Evolutionary conservation across 2,888 invertebrate genomes (phyloP), one percentile per base, ranked within the genome.

Genomic region (Carcina quercana): DNA sequence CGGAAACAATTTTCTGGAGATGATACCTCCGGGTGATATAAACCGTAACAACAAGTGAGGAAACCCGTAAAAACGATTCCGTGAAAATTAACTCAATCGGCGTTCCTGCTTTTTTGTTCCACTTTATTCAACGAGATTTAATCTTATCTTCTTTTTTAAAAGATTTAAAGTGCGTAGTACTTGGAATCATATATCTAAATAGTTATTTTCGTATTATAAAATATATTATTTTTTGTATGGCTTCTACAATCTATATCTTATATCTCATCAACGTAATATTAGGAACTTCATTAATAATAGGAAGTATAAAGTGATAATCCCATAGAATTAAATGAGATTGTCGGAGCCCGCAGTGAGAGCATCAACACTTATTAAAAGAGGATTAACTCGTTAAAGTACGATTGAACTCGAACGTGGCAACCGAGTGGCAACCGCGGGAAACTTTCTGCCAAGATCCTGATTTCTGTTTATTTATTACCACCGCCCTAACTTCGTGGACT

Each of bases 331-430:
- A 69, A 70, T 59, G 57, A 61, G 65, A 68, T 67, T 57, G 54
- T 49, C 45, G 43, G 50, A 53, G 44, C 55, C 53, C 59, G 50
- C 60, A 36, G 42, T 32, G 35, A 54, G 54, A 67, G 63, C 70
- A 74, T 76, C 70, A 74, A 72, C 73, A 75, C 73, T 78, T 74
- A 78, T 74, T 78, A 75, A 78, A 78, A 71, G 61, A 56, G 63
- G 67, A 74, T 75, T 74, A 79, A 79, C 74, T 79, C 75, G 62
- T 75, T 71, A 70, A 75, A 79, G 66, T 76, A 63, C 69, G 68
- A 76, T 75, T 71, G 67, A 76, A 76, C 63, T 76, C 67, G 30
- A 52, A 57, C 41, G 17, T 17, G 5, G 42, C 47, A 37, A 33
- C 33, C 44, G 50, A 59, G 50, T 46, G 52, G 51, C 53, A 53